Evolutionary conservation across 2,113 vertebrate genomes (phyloP), one percentile per base, ranked within the genome.

Genomic region (Gasterosteus nipponicus): DNA sequence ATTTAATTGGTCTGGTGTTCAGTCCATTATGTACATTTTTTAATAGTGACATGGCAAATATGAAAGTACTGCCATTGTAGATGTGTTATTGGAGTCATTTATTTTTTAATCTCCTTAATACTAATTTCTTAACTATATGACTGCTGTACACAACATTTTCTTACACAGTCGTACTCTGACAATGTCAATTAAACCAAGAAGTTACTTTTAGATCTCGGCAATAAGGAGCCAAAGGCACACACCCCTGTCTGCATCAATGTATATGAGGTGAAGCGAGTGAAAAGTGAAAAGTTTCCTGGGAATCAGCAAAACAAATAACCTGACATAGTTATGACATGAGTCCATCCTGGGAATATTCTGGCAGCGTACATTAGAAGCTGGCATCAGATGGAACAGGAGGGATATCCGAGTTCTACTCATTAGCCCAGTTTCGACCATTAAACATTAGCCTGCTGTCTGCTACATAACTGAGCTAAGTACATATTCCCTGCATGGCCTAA

Each of bases 371-470:
- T 9, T 49, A 49, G 19, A 51, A 51, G 10, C 49, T 51, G 49
- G 49, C 49, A 51, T n/a, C 3, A 26, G 10, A 54, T 54, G 51
- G 26, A 26, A 7, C 22, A 54, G 53, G 22, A 26, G 22, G 53
- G 53, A 3, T 42, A 35, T 46, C 51, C 49, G 51, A 18, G 31
- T 35, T 42, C 14, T 7, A 26, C 49, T 69, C 73, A 53, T 82
- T 68, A 60, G 70, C 35, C 38, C 53, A 11, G 22, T 78, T 78
- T 83, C 44, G 58, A 78, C 10, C 42, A 44, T 16, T 10, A 29
- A 41, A 61, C n/a, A 58, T 75, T 26, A 46, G 18, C 22, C 8
- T 60, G 11, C 33, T 70, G 64, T 53, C 16, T 10, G 26, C 29
- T 54, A 22, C 46, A 42, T 56, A 56, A 35, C 49, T 51, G 53